A percentile compares a stretch with the other conserved stretches of the same genome.
phyloP scores from a whole-genome alignment of 2,888 invertebrate genomes.

The Panorpa germanica region DNA sequence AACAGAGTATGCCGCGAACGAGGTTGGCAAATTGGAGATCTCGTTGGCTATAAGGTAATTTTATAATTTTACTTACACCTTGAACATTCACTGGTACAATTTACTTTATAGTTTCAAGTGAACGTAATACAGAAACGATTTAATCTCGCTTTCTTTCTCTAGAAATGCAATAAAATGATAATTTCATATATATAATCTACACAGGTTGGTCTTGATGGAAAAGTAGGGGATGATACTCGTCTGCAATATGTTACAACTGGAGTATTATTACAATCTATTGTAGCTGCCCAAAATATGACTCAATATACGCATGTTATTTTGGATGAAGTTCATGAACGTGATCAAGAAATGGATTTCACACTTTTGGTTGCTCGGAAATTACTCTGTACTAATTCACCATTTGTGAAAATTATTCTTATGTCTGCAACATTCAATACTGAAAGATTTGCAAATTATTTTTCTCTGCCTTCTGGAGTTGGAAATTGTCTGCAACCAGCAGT shows the following conservation, averaged over 20 bases:
- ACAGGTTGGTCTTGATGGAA: conserved; percentile 50
- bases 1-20: conserved; percentile 68
- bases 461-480: conserved; percentile 17
- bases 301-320: conserved; percentile 77
- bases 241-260: conserved; percentile 81
- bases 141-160: no score
- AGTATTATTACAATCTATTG: conserved; percentile 59
- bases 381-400: conserved; percentile 41
- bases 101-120: no score
- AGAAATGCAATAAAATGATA: conserved; percentile 2
- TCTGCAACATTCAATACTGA: conserved; percentile 76
- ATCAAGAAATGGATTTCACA: conserved; percentile 81
- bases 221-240: conserved; percentile 44
- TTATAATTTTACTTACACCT: conserved; percentile 3
- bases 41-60: conserved; percentile 77
- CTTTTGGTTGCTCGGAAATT: conserved; percentile 66
- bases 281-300: conserved; percentile 46
- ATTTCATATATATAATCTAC: no score
- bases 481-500: no score
- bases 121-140: no score
- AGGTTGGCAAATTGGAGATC: conserved; percentile 58
- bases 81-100: no score
- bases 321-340: conserved; percentile 89
- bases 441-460: conserved; percentile 50
- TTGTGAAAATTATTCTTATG: conserved; percentile 69